These are phyloP conservation scores for Chloebia gouldiae DNA, from an alignment of 2,113 vertebrate species.

Conservation along the genomic window DNA sequence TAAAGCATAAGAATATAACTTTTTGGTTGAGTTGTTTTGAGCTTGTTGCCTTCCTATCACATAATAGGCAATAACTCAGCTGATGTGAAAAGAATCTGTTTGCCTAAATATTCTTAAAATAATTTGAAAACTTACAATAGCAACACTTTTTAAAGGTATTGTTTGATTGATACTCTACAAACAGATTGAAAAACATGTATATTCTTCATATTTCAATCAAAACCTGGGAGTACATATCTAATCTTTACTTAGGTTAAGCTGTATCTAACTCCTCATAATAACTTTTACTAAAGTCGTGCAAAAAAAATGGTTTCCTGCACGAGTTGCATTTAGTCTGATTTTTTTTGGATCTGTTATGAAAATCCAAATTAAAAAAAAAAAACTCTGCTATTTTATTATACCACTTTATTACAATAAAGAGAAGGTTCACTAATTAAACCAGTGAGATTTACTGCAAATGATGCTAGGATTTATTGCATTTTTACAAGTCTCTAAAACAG, in stretches of 20 bases:
- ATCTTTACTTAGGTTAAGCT: not conserved
- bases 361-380: not conserved
- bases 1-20: not conserved
- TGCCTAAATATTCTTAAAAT: not conserved
- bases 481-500: not conserved
- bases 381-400: not conserved
- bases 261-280: not conserved
- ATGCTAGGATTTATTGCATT: not conserved
- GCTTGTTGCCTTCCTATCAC: not conserved
- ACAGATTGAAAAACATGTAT: not conserved
- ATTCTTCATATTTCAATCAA: not conserved
- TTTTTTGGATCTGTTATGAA: not conserved
- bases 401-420: not conserved
- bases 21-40: not conserved
- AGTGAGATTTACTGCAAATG: not conserved
- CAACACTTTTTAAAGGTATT: not conserved
- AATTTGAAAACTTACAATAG: not conserved
- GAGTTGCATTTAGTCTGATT: not conserved
- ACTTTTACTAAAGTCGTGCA: not conserved
- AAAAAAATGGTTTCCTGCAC: accelerated
- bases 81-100: not conserved
- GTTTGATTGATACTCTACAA: not conserved
- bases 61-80: not conserved
- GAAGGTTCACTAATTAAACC: not conserved
- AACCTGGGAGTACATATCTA: not conserved